Evolutionary conservation across 1,140 invertebrate genomes (phyloP), one percentile per base, ranked within the genome.

Genomic region (Radopholus similis): DNA sequence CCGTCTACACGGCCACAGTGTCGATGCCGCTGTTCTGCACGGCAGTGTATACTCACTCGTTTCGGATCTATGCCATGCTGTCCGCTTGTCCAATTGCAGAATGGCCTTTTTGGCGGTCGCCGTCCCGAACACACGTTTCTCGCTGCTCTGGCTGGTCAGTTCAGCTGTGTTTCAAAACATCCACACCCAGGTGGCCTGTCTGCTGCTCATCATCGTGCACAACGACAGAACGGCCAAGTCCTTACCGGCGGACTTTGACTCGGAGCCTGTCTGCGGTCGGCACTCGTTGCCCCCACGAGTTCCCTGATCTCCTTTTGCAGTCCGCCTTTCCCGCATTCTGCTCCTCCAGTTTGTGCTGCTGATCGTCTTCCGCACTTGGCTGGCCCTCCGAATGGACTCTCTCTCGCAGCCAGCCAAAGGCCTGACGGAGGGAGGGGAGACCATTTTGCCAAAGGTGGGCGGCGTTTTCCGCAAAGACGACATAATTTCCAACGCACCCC

Each of bases 11-110:
- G 18, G 40, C 40, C 49, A 62, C 40, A 5, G n/a, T 62, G 15
- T 62, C 59, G 9, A 42, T 62, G 1, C 59, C 59, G 8, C 21
- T 62, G 11, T 62, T 62, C 47, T 51, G 59, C 49, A 62, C 47
- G 23, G 28, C 59, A 21, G 32, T 49, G 59, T 62, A 26, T 26
- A 23, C 15, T 8, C 6, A 5, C 11, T 42, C 18, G 18, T 42
- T 58, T 5, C 37, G 2, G 18, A 15, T 58, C 26, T 0, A 11
- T 4, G 13, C 4, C 30, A 44, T 37, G 8, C 26, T 47, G 15
- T 58, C 9, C n/a, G 23, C 21, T 58, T 44, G 1, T 58, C 13
- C 21, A 38, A 44, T 18, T 47, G 40, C 11, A 62, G 59, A 47
- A 47, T 62, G 35, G 42, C 59, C 2, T 62, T 62, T 62, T 32